Evolutionary conservation across 2,797 vertebrate genomes (phyloP), one percentile per base, ranked within the genome.

Genomic region (Gymnoscopelus microlampas): DNA sequence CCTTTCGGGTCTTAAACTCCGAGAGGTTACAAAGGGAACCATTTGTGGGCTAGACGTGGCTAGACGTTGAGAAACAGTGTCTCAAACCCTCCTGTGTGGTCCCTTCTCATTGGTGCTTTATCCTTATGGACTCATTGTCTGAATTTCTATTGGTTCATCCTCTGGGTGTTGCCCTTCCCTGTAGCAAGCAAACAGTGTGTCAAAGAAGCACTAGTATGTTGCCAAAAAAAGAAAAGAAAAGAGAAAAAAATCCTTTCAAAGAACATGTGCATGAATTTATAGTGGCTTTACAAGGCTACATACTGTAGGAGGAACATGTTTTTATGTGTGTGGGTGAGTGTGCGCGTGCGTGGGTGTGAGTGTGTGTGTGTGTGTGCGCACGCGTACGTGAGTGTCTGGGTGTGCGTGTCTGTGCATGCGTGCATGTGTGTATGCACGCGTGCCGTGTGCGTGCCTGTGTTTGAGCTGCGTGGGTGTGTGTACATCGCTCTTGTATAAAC

Each of bases 201-300:
- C 88, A 88, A 89, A 88, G 84, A 91, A 92, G 80, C 92, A 91
- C 91, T 91, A 87, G 80, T 89, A 88, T 91, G 92, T 93, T 94
- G 93, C 93, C 94, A 94, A 94, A 94, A 93, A 92, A 92, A 44
- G 8, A 44, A 44, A 44, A 10, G 9, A 44, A 44, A 44, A 44
- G 39, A 44, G 7, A 44, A 86, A 85, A 86, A 85, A 78, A n/a
- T 77, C 74, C 80, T 90, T 87, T 89, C 81, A 87, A n/a, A 91
- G 83, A 91, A 90, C 85, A 88, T 85, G 80, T 92, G 91, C 91
- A 93, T 93, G 91, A 92, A 85, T 91, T 91, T 90, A 87, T 85
- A 88, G 84, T 88, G 87, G 87, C 88, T 91, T 87, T 90, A 80
- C 80, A 66, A 80, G 79, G 88, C 89, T 87, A 77, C 88, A 81